Conservation (phyloP, 2,113 vertebrate genomes). For the Hystrix cristata region DNA sequence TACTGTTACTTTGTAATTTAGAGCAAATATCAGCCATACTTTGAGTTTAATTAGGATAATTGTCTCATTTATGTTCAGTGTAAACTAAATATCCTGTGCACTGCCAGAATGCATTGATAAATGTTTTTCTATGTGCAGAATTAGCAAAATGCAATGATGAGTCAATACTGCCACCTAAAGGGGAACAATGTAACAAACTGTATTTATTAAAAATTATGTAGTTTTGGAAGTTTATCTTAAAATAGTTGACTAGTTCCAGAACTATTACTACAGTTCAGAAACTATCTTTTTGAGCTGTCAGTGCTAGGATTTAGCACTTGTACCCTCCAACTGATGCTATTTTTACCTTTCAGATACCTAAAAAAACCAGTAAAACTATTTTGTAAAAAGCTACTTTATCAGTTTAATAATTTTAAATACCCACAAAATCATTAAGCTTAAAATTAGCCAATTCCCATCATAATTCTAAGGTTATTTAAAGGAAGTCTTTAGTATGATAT, state of each 20-base stretch:
- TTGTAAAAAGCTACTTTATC: slow-evolving; percentile 14
- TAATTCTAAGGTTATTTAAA: not conserved
- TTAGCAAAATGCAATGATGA: slow-evolving; percentile 18
- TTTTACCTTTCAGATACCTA: not conserved
- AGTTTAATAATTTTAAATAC: not conserved
- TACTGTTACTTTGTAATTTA: slow-evolving; percentile 63
- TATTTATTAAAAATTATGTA: slow-evolving; percentile 42
- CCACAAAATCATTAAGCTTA: slow-evolving; percentile 30
- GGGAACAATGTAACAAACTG: not conserved
- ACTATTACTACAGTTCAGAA: not conserved
- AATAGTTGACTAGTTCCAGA: not conserved
- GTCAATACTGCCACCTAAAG: slow-evolving; percentile 85
- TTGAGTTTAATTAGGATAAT: slow-evolving; percentile 73
- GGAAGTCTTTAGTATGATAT: not conserved
- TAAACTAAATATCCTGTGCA: slow-evolving; percentile 55
- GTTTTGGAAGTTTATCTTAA: slow-evolving; percentile 21
- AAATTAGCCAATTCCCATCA: not conserved
- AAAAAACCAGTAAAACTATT: slow-evolving; percentile 34
- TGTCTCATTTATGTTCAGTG: slow-evolving; percentile 67
- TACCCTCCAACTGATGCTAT: not conserved
- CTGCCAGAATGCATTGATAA: not conserved
- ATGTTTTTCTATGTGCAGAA: not conserved
- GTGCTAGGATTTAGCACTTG: not conserved
- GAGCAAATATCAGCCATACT: slow-evolving; percentile 29
- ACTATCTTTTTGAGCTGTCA: not conserved